A percentile compares a stretch with the other conserved stretches of the same genome.
Evolutionary conservation across 1,140 invertebrate genomes (phyloP).

Genomic region (Sarcophaga bullata): DNA sequence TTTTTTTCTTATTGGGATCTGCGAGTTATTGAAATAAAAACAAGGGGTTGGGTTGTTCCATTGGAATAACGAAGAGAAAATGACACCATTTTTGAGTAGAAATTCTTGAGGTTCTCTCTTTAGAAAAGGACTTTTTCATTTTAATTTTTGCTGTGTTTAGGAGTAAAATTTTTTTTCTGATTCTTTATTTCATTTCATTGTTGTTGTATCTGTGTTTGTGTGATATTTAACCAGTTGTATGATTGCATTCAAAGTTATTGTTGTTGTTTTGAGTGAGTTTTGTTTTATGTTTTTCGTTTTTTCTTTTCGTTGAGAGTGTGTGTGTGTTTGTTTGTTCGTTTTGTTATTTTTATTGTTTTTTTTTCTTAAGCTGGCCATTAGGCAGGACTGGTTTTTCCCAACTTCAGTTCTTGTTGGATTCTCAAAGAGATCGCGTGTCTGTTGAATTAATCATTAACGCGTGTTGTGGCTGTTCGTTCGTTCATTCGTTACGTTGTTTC

Average conservation of each 20-base stretch:
- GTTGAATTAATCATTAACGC: conserved; percentile 33
- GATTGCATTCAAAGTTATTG: conserved; percentile 4
- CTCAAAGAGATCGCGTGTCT: conserved; percentile 53
- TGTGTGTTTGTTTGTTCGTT: not conserved
- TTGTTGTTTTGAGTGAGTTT: conserved; percentile 11
- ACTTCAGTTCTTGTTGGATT: conserved; percentile 64
- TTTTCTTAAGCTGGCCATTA: conserved; percentile 44
- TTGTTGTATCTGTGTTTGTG: not conserved
- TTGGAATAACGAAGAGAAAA: not conserved
- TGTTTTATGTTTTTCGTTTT: conserved; percentile 7
- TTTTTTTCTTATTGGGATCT: conserved; percentile 17
- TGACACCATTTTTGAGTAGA: not conserved
- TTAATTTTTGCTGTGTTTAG: too few relatives aligned
- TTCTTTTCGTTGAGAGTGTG: conserved; percentile 25
- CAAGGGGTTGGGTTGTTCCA: not conserved
- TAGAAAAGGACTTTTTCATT: not conserved
- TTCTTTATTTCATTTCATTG: not conserved
- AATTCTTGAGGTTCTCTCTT: not conserved
- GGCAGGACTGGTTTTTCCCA: conserved; percentile 62
- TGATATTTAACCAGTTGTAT: not conserved
- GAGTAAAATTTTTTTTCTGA: too few relatives aligned
- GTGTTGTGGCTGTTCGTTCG: conserved; percentile 27
- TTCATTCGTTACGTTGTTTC: too few relatives aligned
- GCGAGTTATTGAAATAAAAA: not conserved
- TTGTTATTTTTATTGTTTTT: conserved; percentile 39